A percentile compares a stretch with the other conserved stretches of the same genome.
Conservation (phyloP, 2,797 vertebrate genomes). For the Paramormyrops hopkinsi region DNA sequence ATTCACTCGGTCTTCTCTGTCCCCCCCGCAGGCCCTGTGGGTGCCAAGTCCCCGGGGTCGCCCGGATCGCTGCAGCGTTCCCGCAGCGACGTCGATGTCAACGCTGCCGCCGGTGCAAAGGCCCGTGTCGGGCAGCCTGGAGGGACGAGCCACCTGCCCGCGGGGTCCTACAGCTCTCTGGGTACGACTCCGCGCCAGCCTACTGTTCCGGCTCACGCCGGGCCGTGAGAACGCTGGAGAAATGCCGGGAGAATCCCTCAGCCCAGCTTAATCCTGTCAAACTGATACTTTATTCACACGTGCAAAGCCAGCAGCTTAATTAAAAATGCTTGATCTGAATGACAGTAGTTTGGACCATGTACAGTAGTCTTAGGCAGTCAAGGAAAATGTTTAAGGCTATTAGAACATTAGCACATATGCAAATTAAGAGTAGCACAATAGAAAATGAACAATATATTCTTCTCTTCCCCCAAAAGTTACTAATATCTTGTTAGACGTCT, state of each 20-base stretch:
- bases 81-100: slow-evolving; percentile 74
- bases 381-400: not conserved
- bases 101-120: slow-evolving; percentile 72
- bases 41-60: slow-evolving; percentile 62
- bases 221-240: not conserved
- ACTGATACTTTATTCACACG: not conserved
- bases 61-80: slow-evolving; percentile 72
- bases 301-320: not conserved
- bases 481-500: not conserved
- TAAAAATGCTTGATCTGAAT: not conserved
- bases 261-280: not conserved
- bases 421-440: not conserved
- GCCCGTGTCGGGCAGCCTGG: slow-evolving; percentile 61
- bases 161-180: slow-evolving; percentile 71
- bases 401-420: not conserved
- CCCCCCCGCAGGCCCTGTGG: slow-evolving; percentile 48
- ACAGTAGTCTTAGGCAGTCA: not conserved
- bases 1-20: not conserved
- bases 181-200: slow-evolving; percentile 49
- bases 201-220: not conserved
- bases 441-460: not conserved
- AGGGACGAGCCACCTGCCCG: slow-evolving; percentile 63
- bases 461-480: not conserved
- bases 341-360: not conserved
- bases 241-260: not conserved